These are phyloP conservation scores for Apodemus agrarius DNA, from an alignment of 2,797 vertebrate species.

Conservation along the genomic window DNA sequence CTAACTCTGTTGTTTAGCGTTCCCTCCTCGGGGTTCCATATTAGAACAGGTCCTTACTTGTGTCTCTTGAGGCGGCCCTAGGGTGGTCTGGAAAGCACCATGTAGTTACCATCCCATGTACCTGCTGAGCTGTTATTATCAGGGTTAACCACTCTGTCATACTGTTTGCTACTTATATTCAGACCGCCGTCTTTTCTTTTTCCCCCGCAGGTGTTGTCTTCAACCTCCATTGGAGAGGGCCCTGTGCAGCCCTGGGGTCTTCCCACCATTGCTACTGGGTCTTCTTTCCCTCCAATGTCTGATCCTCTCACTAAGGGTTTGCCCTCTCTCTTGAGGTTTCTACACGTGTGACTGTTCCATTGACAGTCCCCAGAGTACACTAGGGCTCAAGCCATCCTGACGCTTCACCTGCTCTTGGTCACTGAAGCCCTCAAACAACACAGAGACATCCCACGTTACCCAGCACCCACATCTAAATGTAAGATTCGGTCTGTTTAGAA, in stretches of 20 bases:
- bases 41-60: rapidly evolving
- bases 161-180: no score
- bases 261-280: rapidly evolving
- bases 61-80: background rate
- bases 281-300: rapidly evolving
- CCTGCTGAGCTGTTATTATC: background rate
- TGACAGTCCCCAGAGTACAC: background rate
- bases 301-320: background rate
- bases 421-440: background rate
- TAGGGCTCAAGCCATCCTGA: background rate
- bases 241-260: background rate
- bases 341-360: rapidly evolving
- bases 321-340: background rate
- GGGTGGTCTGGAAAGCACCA: background rate
- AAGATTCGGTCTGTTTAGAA: background rate
- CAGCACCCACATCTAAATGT: background rate
- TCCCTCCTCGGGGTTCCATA: rapidly evolving
- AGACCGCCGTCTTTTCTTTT: background rate
- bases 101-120: rapidly evolving
- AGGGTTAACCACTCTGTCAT: background rate
- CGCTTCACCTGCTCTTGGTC: background rate
- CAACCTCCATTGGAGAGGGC: background rate
- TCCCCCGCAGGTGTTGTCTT: no score
- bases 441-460: rapidly evolving
- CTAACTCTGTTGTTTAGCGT: background rate